Percentiles rank a stretch among this genome's conserved stretches.
Evolutionary conservation across 2,113 vertebrate genomes (phyloP).

Genomic region (Dromiciops gliroides): DNA sequence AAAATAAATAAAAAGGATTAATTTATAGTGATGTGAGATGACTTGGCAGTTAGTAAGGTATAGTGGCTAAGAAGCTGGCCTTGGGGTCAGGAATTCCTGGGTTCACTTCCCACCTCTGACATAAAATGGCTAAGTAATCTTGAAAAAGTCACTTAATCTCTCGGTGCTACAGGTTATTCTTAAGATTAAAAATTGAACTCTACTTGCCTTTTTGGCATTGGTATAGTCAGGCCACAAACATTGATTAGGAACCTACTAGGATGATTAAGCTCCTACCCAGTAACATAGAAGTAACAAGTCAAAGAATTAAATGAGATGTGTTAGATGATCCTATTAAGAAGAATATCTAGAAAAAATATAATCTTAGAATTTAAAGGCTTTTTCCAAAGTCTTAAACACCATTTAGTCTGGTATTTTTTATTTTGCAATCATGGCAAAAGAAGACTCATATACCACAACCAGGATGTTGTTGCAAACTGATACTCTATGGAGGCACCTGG

Average conservation of each 20-base stretch:
- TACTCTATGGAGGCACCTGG: not conserved
- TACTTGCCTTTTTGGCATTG: not conserved
- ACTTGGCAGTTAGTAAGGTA: not conserved
- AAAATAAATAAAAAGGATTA: not conserved
- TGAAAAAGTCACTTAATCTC: not conserved
- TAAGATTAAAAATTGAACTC: not conserved
- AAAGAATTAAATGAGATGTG: not conserved
- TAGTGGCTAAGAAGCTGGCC: not conserved
- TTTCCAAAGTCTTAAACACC: not conserved
- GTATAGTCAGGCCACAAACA: not conserved
- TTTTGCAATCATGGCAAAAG: not conserved
- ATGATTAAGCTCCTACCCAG: not conserved
- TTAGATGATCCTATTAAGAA: not conserved
- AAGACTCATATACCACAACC: not conserved
- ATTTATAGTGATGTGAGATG: not conserved
- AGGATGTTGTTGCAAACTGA: not conserved
- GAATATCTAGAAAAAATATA: not conserved
- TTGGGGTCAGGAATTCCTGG: not conserved
- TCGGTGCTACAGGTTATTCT: not conserved
- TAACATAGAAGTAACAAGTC: not conserved
- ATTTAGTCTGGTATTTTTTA: not conserved
- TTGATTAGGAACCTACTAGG: not conserved
- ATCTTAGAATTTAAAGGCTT: not conserved
- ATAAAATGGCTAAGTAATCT: not conserved
- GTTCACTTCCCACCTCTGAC: slow-evolving; percentile 1